Base-by-base conservation (phyloP, 2,113 vertebrate species). In the Stegastes partitus region DNA sequence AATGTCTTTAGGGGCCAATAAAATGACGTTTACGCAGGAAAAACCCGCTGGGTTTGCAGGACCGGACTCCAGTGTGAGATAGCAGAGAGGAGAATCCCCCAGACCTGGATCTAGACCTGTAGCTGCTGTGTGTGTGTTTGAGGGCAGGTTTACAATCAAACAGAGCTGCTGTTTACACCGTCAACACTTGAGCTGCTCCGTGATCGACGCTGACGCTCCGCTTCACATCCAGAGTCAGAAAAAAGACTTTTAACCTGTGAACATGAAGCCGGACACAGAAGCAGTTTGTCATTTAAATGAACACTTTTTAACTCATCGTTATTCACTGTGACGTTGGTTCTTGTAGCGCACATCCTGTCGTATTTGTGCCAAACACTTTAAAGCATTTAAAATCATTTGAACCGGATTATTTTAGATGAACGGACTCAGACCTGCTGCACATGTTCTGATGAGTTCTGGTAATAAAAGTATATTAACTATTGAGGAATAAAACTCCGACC, bases 131-230 rank as follows among this genome's bases (percentile, higher is more conserved):
- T 16, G 18, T 59, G 53, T 18, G 34, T 28, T 26, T 23, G 12
- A n/a, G 57, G 69, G 47, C 22, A 71, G 81, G 85, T 88, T 90
- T 85, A 85, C 62, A 85, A 78, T 74, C 75, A 88, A 87, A 87
- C 87, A 90, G 42, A 61, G 47, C 4, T 25, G 25, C 44, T 83
- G 69, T 87, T 85, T 83, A 69, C 66, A 85, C 81, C 19, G 25
- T 74, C 71, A 84, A 83, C 84, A 88, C 44, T 39, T 23, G 0
- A 80, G 50, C 49, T 61, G 44, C 42, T 74, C 61, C 66, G 18
- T 59, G 54, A 51, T 23, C 22, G 49, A 72, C 28, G 37, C 2
- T 25, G 28, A 51, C 19, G 1, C 23, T 58, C 22, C 11, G 26
- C 8, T 75, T 57, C 37, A 58, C 21, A 75, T 59, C 28, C 34